phyloP scores from a whole-genome alignment of 2,797 vertebrate species.

The Phrynocephalus vlangalii region DNA sequence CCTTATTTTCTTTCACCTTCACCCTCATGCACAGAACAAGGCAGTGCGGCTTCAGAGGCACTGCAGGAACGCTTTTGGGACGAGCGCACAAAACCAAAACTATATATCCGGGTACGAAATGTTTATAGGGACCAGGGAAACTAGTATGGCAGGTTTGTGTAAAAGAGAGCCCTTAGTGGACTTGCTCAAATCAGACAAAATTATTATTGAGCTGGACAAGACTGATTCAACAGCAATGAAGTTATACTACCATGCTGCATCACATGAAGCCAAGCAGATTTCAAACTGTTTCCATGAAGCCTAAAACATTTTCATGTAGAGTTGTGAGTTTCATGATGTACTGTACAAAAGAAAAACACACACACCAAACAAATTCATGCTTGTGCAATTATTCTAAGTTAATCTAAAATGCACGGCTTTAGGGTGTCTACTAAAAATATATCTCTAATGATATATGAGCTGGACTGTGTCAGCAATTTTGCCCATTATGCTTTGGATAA shows the following conservation, averaged over 20 bases:
- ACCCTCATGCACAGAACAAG: too few relatives aligned
- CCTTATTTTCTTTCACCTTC: too few relatives aligned
- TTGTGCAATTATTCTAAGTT: slow-evolving; percentile 1
- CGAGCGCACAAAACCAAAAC: too few relatives aligned
- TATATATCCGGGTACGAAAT: too few relatives aligned
- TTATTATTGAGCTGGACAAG: not conserved
- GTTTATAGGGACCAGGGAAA: too few relatives aligned
- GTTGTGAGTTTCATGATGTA: not conserved
- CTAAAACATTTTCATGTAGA: not conserved
- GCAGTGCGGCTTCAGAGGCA: too few relatives aligned
- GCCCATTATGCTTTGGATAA: not conserved
- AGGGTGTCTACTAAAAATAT: slow-evolving; percentile 24
- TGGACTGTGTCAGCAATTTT: slow-evolving; percentile 19
- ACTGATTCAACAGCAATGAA: not conserved
- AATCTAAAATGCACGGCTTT: slow-evolving; percentile 1
- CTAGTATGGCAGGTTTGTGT: too few relatives aligned
- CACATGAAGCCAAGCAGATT: not conserved
- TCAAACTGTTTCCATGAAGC: not conserved
- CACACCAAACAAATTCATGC: not conserved
- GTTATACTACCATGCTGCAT: not conserved
- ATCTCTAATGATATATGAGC: slow-evolving; percentile 10
- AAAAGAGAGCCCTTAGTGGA: too few relatives aligned
- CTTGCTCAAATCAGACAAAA: not conserved
- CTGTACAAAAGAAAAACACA: not conserved
- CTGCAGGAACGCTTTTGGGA: too few relatives aligned